Percentiles rank a stretch among this genome's conserved stretches.
Conservation (phyloP, 1,140 invertebrate species). For the Lamellibrachia luymesi region DNA sequence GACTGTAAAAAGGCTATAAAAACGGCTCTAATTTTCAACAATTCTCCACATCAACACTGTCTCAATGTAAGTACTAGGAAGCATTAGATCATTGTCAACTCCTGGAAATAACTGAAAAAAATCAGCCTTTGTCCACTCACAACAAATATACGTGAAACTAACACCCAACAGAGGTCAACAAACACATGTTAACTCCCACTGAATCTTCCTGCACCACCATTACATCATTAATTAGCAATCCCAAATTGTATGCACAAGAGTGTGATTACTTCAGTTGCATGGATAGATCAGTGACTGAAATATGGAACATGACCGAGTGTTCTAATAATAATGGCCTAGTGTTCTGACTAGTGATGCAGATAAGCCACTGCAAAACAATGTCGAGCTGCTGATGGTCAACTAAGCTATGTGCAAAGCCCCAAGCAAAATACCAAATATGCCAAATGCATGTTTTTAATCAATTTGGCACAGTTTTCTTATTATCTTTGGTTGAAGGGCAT, state of each 20-base stretch:
- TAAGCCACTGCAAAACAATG: not conserved
- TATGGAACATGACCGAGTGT: not conserved
- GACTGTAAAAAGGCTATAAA: not conserved
- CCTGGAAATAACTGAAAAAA: too few relatives aligned
- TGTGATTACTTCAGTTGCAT: not conserved
- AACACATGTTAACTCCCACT: not conserved
- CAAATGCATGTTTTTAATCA: too few relatives aligned
- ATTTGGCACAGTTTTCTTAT: not conserved
- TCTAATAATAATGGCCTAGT: not conserved
- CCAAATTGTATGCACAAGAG: not conserved
- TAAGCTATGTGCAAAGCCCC: too few relatives aligned
- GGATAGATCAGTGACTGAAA: not conserved
- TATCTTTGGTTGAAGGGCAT: not conserved
- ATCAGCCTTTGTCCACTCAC: not conserved
- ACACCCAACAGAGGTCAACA: not conserved
- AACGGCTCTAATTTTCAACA: not conserved
- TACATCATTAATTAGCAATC: not conserved
- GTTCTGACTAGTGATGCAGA: not conserved
- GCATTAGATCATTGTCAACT: too few relatives aligned
- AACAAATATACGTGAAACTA: not conserved
- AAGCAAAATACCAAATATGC: too few relatives aligned
- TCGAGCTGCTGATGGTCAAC: not conserved
- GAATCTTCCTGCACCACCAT: not conserved
- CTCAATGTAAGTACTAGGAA: not conserved
- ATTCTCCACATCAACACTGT: not conserved